phyloP scores from a whole-genome alignment of 2,888 invertebrate species.

The Tinea semifulvella region DNA sequence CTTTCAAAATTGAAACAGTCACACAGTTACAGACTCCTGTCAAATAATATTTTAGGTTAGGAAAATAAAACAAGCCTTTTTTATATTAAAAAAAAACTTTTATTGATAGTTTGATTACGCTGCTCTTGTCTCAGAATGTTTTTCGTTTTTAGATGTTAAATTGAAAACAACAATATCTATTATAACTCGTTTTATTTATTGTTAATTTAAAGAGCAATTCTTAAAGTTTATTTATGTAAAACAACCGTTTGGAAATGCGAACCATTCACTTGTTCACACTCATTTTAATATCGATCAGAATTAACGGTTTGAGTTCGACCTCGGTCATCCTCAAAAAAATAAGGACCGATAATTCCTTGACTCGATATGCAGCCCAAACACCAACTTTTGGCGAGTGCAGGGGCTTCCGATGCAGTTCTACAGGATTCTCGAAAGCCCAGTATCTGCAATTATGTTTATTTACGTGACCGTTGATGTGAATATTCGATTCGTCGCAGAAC shows the following conservation, averaged over 20 bases:
- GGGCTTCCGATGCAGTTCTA: conserved; percentile 21
- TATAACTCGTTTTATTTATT: no score
- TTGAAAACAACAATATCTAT: no score
- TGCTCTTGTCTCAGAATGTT: no score
- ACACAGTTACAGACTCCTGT: no score
- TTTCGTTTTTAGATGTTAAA: no score
- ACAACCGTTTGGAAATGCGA: conserved; percentile 19
- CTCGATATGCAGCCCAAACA: conserved; percentile 14
- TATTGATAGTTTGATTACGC: no score
- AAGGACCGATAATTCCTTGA: conserved; percentile 21
- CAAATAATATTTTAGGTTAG: no score
- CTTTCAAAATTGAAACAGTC: no score
- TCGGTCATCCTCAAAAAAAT: conserved; percentile 21
- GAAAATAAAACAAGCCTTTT: no score
- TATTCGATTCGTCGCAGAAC: conserved; percentile 22
- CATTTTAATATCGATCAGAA: conserved; percentile 21
- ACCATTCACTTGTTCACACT: conserved; percentile 20
- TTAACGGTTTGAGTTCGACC: conserved; percentile 20
- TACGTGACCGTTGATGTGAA: conserved; percentile 19
- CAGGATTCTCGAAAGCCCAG: conserved; percentile 19
- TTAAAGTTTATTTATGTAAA: no score
- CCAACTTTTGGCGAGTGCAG: conserved; percentile 18
- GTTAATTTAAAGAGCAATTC: no score
- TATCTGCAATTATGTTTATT: conserved; percentile 7
- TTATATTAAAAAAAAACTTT: no score